Evolutionary conservation across 2,888 invertebrate species (phyloP), one percentile per base, ranked within the genome.

Genomic region (Syritta pipiens): DNA sequence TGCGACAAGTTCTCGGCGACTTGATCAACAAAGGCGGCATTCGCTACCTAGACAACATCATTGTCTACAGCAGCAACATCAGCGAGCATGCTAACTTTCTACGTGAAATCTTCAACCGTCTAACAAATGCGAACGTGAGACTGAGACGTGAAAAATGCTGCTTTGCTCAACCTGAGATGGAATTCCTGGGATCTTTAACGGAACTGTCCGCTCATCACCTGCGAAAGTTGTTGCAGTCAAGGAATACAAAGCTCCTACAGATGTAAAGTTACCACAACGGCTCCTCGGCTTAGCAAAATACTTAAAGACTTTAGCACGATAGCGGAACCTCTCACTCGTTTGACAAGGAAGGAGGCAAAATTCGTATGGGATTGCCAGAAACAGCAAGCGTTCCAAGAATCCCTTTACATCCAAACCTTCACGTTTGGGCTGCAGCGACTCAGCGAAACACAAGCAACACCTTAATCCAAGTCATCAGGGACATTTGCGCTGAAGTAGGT

Each of bases 101-200:
- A 30, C 14, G 30, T 9, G 28, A 49, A 49, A 49, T 49, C 19
- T 30, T 30, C 49, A 49, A 44, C 5, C 24, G 30, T 2, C 30
- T 30, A n/a, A n/a, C n/a, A n/a, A n/a, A n/a, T n/a, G n/a, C n/a
- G n/a, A n/a, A n/a, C n/a, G n/a, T n/a, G n/a, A n/a, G n/a, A n/a
- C n/a, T n/a, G n/a, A n/a, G n/a, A n/a, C n/a, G n/a, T n/a, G n/a
- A n/a, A n/a, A n/a, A n/a, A n/a, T n/a, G n/a, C n/a, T n/a, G n/a
- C n/a, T n/a, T n/a, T n/a, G n/a, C n/a, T n/a, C n/a, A n/a, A 28
- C 28, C 28, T 49, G 49, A 49, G 10, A n/a, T 49, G 17, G 30
- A 49, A 49, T 49, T 49, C 30, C 28, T 19, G 30, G 17, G 28
- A 10, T 49, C 49, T 30, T 19, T n/a, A 49, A 49, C 19, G 10